Conservation (phyloP, 2,797 vertebrate species). For the Jordanella pulchra region DNA sequence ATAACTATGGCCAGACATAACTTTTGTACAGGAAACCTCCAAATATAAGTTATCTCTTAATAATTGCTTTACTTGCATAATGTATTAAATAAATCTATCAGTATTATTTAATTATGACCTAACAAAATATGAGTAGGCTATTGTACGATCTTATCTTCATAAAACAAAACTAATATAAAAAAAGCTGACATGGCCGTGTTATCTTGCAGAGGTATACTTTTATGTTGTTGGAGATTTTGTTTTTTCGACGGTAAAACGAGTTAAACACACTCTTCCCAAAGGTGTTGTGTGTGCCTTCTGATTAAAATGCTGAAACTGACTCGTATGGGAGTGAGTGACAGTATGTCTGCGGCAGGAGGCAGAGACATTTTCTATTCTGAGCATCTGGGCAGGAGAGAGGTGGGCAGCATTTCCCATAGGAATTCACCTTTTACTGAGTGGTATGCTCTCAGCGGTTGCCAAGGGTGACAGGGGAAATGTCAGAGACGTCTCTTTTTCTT, state of each 20-base stretch:
- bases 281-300: constrained; percentile 2
- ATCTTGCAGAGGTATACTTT: background rate
- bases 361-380: constrained; percentile 68
- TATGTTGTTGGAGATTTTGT: background rate
- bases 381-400: constrained; percentile 62
- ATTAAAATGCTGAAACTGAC: constrained; percentile 29
- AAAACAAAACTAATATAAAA: background rate
- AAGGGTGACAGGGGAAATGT: constrained; percentile 76
- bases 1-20: background rate
- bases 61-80: background rate
- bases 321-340: constrained; percentile 40
- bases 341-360: constrained; percentile 57
- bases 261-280: background rate
- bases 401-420: constrained; percentile 60
- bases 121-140: background rate
- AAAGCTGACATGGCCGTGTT: background rate
- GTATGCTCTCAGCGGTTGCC: constrained; percentile 70
- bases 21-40: background rate
- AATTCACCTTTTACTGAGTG: constrained; percentile 77
- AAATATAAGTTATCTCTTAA: background rate
- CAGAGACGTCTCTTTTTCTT: constrained; percentile 55
- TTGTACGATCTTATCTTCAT: background rate
- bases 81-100: background rate
- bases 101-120: background rate
- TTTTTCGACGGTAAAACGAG: background rate